phyloP scores from a whole-genome alignment of 2,888 invertebrate species.

The Galeopsomyia nigrocyanea region DNA sequence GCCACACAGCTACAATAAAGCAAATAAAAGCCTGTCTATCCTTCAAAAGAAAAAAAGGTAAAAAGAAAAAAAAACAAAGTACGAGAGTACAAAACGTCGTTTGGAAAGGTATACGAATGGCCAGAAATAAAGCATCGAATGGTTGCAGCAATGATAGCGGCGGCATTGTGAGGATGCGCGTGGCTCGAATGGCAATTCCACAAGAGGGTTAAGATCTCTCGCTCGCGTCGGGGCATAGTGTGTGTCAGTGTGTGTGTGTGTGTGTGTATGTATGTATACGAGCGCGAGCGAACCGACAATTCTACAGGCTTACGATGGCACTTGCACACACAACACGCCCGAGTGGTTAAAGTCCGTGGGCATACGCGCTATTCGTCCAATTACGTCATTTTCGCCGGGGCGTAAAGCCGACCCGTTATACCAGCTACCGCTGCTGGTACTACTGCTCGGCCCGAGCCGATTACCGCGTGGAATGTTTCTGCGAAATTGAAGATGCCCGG shows the following conservation, averaged over 20 bases:
- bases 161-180: background rate
- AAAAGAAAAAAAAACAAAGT: too few relatives aligned
- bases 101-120: constrained; percentile 2
- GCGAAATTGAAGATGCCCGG: too few relatives aligned
- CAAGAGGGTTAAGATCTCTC: background rate
- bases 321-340: background rate
- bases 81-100: too few relatives aligned
- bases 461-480: background rate
- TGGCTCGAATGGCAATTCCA: constrained; percentile 3
- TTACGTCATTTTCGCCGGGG: constrained; percentile 14
- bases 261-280: background rate
- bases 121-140: constrained; percentile 13
- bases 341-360: too few relatives aligned
- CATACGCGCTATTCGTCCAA: constrained; percentile 10
- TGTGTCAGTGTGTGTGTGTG: background rate
- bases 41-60: too few relatives aligned
- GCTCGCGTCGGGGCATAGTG: background rate
- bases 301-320: constrained; percentile 28
- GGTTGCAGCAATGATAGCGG: constrained; percentile 4
- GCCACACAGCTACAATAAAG: too few relatives aligned
- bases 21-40: too few relatives aligned
- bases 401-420: background rate
- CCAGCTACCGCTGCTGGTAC: background rate
- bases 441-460: background rate
- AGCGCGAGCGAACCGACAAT: constrained; percentile 4